Percentiles rank a stretch among this genome's conserved stretches.
Conservation (phyloP, 2,113 vertebrate species). For the Phyllostomus hastatus region DNA sequence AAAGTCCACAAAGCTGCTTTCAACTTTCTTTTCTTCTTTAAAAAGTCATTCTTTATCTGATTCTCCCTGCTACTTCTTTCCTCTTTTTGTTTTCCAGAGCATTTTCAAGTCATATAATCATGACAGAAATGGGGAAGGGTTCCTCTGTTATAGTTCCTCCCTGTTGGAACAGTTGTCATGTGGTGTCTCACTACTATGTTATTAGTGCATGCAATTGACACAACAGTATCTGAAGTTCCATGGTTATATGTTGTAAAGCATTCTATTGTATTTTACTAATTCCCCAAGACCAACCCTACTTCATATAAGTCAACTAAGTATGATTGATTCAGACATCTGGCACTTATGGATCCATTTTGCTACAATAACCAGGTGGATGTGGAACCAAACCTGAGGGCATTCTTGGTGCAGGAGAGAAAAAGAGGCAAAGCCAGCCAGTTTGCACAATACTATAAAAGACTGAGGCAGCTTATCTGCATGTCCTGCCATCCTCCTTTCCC, state of each 20-base stretch:
- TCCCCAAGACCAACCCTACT: constrained; percentile 17
- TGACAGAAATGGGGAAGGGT: neutral
- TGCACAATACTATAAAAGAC: neutral
- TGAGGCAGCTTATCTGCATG: neutral
- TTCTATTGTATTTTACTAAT: constrained; percentile 42
- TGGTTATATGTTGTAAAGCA: neutral
- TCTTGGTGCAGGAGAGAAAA: neutral
- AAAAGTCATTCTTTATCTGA: constrained; percentile 6
- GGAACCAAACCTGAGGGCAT: neutral
- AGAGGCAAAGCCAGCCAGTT: neutral
- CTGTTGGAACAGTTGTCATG: neutral
- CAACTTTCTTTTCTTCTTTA: neutral
- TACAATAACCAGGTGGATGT: neutral
- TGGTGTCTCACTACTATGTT: neutral
- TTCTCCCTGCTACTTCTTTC: neutral
- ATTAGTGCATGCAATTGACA: neutral
- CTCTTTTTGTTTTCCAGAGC: neutral
- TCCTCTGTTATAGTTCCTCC: neutral
- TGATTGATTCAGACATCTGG: constrained; percentile 14
- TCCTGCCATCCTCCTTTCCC: neutral
- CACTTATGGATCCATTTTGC: neutral
- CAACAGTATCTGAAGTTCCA: neutral
- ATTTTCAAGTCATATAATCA: neutral
- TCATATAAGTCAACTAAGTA: neutral
- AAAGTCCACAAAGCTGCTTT: neutral